These are phyloP conservation scores for Xenopus borealis DNA, from an alignment of 2,113 vertebrate genomes.

Conservation along the genomic window DNA sequence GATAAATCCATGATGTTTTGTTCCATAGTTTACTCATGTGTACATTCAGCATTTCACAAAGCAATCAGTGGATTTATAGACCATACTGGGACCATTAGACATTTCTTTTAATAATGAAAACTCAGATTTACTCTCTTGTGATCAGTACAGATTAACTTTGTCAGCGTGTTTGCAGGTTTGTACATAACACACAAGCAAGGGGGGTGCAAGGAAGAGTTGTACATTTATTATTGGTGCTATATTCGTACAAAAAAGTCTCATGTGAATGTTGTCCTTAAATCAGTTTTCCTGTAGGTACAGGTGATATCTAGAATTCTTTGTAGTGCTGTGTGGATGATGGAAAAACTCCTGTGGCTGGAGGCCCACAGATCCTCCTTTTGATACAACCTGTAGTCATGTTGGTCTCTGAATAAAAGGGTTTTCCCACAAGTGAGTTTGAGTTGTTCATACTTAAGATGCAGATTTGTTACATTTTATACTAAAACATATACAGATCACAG, in stretches of 20 bases:
- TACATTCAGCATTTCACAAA: background rate
- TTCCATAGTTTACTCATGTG: background rate
- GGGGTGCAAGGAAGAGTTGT: background rate
- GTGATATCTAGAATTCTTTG: background rate
- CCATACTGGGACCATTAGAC: background rate
- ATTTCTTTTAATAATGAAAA: background rate
- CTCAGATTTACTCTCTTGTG: background rate
- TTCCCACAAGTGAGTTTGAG: slow-evolving; percentile 25
- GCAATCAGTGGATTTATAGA: background rate
- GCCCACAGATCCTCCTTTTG: background rate
- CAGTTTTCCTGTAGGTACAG: background rate
- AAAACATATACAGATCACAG: no score
- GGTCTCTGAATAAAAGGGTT: slow-evolving; percentile 41
- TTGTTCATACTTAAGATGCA: background rate
- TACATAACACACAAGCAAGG: background rate
- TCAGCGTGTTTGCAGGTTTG: no score
- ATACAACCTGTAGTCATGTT: slow-evolving; percentile 17
- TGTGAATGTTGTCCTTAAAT: background rate
- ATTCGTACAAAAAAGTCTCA: slow-evolving; percentile 2
- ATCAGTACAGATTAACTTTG: no score
- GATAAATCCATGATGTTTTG: background rate
- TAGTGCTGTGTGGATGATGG: background rate
- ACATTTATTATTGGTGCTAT: slow-evolving; percentile 31
- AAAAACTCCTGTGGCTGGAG: background rate
- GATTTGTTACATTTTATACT: no score